Evolutionary conservation across 2,888 invertebrate genomes (phyloP), one percentile per base, ranked within the genome.

Genomic region (Ophion ellenae): DNA sequence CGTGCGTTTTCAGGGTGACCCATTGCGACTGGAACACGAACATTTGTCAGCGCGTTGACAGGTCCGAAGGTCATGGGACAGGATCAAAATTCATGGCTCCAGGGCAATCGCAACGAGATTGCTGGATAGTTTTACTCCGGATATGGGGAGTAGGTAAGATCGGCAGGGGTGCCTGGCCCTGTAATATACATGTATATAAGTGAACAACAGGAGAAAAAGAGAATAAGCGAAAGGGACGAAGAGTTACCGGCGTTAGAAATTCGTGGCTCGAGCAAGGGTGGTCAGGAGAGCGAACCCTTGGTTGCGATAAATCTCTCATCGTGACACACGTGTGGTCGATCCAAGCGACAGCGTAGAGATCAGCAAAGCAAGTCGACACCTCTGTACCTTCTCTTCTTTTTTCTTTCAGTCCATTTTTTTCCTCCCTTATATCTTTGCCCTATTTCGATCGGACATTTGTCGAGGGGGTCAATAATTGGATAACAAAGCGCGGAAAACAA

Each of bases 261-360:
- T 17, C 61, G 45, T 63, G 32, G 10, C 17, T n/a, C 14, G 75
- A 61, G 63, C 40, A 40, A 61, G 83, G 32, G 40, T 63, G 70
- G 47, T 75, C 53, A 53, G 53, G 67, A 64, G 71, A 63, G n/a
- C 67, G 81, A 61, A 77, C 61, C 47, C 77, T 66, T 53, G 69
- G 73, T 69, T 63, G 81, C 73, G 63, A 84, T 84, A 84, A 84
- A 84, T 84, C 77, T 84, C 73, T 81, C 81, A 47, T 67, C 77
- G 81, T 73, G 84, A 73, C 66, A 53, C 71, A 20, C 14, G 47
- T 11, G 66, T 57, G 74, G 47, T 63, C 73, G 79, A 57, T 28
- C 69, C 64, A 36, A 83, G 57, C 47, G 66, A 59, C 59, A 14
- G 47, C 9, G 47, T 3, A 32, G 47, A 47, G 45, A 67, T 70